A percentile compares a stretch with the other conserved stretches of the same genome.
Evolutionary conservation across 2,113 vertebrate genomes (phyloP).

Genomic region (Entosphenus tridentatus): DNA sequence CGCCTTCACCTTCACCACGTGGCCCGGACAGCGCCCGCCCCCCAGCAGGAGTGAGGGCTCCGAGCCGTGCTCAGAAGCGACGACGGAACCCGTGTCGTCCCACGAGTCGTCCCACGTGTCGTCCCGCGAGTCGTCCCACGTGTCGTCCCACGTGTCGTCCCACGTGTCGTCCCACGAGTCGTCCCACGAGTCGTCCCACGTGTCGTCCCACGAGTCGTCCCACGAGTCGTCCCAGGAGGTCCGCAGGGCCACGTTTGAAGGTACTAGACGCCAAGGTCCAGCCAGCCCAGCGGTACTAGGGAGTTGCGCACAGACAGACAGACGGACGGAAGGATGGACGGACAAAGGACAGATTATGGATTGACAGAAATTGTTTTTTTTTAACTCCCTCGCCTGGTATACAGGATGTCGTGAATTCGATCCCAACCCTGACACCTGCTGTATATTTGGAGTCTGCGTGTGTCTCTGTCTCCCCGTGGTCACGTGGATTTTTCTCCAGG

Average conservation of each 20-base stretch:
- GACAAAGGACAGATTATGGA: too few relatives aligned
- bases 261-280: background rate
- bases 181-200: background rate
- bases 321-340: too few relatives aligned
- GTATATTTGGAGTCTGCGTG: too few relatives aligned
- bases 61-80: background rate
- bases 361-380: background rate
- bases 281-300: background rate
- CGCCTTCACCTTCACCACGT: too few relatives aligned
- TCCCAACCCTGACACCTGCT: too few relatives aligned
- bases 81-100: rapidly evolving
- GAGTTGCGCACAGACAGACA: background rate
- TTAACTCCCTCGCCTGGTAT: too few relatives aligned
- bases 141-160: background rate
- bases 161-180: rapidly evolving
- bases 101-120: background rate
- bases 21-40: too few relatives aligned
- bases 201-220: background rate
- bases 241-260: background rate
- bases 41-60: too few relatives aligned
- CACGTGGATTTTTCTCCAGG: too few relatives aligned
- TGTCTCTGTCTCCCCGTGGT: too few relatives aligned
- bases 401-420: too few relatives aligned
- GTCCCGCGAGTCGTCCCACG: background rate
- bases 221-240: background rate